Percentiles rank a stretch among this genome's conserved stretches.
Conservation (phyloP, 2,797 vertebrate genomes). For the Erethizon dorsatum region DNA sequence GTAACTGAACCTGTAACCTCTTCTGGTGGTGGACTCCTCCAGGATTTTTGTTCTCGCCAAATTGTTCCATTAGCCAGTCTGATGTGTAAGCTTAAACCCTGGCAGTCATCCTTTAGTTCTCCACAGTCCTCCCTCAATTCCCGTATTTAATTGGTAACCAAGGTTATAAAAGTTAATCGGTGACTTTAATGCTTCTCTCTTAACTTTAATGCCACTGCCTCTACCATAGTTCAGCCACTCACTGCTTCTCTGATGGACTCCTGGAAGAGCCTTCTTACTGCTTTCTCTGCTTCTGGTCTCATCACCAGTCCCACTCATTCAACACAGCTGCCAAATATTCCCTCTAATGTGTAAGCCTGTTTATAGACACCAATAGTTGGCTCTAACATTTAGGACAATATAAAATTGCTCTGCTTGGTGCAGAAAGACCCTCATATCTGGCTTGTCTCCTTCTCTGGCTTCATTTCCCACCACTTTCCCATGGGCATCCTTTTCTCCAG, state of each 20-base stretch:
- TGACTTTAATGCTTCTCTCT: neutral
- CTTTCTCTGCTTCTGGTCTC: neutral
- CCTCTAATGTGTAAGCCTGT: neutral
- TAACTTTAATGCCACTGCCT: neutral
- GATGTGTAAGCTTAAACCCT: neutral
- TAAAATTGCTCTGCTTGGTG: neutral
- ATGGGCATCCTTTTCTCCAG: neutral
- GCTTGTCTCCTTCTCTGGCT: neutral
- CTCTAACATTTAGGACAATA: neutral
- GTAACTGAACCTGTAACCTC: neutral
- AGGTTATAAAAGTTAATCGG: neutral
- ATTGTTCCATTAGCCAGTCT: slow-evolving; percentile 1
- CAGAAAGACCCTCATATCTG: neutral
- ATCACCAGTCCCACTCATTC: neutral
- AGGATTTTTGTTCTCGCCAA: neutral
- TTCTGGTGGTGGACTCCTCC: neutral
- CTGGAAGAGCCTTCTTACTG: neutral
- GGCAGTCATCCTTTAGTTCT: neutral
- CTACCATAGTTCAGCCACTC: neutral
- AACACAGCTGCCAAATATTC: neutral
- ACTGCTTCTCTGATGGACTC: neutral
- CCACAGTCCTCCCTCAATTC: neutral
- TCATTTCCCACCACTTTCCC: neutral
- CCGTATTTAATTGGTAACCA: neutral
- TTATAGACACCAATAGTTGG: neutral